Evolutionary conservation across 2,113 vertebrate species (phyloP), one percentile per base, ranked within the genome.

Genomic region (Empidonax traillii): DNA sequence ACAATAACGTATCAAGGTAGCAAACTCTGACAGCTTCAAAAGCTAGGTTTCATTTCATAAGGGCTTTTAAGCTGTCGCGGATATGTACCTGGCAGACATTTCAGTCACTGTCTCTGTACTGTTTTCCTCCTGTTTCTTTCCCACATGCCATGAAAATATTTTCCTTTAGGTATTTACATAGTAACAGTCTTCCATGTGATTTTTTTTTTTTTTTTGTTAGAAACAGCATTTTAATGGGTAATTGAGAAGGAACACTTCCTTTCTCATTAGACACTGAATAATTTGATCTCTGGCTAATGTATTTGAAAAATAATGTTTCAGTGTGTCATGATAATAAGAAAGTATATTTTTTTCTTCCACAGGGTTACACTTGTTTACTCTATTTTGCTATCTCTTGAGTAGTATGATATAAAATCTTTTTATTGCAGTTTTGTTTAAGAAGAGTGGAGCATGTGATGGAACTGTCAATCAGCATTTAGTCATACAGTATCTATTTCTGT

Each of bases 401-500:
- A 83, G 86, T 95, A 79, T 95, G 93, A 97, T 97, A 97, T 89
- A 96, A 97, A 97, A 89, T 96, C 85, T 98, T 96, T 98, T 98
- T 96, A 97, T 98, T 97, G 81, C 85, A 97, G 90, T 96, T 97
- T 96, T 97, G 95, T 95, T 98, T 97, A 97, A 98, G 97, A 97
- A 96, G 93, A 95, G 49, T 89, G 16, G 63, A 95, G 93, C 86
- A 66, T 97, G 91, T 73, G 96, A 97, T 55, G 46, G 92, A 98
- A 83, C 97, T 98, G 98, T 98, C 98, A 98, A 98, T 98, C 98
- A 98, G 97, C 94, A 97, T 98, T 98, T 98, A 98, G 97, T 98
- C 97, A 98, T 98, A 98, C 97, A 97, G 98, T 97, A 98, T 98
- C 98, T 98, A 97, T 98, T 98, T 98, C 98, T 97, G 95, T 97